A percentile compares a stretch with the other conserved stretches of the same genome.
These are phyloP conservation scores for Megalops atlanticus DNA, from an alignment of 2,113 vertebrate genomes.

Conservation along the genomic window DNA sequence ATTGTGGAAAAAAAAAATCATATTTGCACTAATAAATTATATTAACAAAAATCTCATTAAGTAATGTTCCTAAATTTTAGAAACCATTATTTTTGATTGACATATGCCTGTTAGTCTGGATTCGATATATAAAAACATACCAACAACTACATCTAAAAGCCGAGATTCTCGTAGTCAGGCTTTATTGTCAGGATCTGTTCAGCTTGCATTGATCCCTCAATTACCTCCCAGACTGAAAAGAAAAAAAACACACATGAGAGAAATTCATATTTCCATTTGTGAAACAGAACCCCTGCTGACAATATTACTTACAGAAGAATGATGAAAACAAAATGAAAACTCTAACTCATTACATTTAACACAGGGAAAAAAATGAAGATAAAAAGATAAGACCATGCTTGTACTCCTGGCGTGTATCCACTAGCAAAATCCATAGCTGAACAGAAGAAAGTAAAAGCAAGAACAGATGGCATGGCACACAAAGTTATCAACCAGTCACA, in stretches of 20 bases:
- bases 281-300: constrained; percentile 46
- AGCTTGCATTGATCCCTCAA: neutral
- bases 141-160: neutral
- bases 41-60: too few relatives aligned
- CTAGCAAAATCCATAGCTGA: neutral
- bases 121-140: neutral
- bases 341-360: constrained; percentile 57
- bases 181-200: neutral
- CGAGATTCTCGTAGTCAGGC: neutral
- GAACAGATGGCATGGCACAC: neutral
- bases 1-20: neutral
- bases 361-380: constrained; percentile 15
- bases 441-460: neutral
- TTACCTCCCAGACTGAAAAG: too few relatives aligned
- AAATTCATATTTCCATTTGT: constrained; percentile 43
- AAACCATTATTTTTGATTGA: too few relatives aligned
- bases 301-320: constrained; percentile 39
- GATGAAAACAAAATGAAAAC: constrained; percentile 58
- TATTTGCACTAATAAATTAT: too few relatives aligned
- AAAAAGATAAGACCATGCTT: neutral
- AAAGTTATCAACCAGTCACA: neutral
- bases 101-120: neutral
- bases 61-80: too few relatives aligned
- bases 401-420: neutral
- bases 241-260: neutral